A percentile compares a stretch with the other conserved stretches of the same genome.
phyloP scores from a whole-genome alignment of 2,888 invertebrate species.

The Stenolophus ochropezus region DNA sequence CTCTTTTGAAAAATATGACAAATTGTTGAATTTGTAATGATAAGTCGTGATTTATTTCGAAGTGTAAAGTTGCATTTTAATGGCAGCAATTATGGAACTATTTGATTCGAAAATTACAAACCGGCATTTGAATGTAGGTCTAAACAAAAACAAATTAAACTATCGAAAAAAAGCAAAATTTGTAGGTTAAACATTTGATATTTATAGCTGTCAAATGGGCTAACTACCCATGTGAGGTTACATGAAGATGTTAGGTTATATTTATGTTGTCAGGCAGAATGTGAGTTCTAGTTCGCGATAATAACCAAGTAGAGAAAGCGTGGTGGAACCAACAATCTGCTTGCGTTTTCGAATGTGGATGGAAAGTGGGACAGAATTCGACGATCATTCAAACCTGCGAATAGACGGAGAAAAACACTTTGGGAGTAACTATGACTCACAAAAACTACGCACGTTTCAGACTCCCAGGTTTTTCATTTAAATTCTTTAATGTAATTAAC shows the following conservation, averaged over 20 bases:
- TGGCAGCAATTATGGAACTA: neutral
- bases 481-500: neutral
- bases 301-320: conserved; percentile 53
- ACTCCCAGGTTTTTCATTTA: neutral
- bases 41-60: too few relatives aligned
- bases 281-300: conserved; percentile 29
- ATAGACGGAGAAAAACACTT: neutral
- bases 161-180: conserved; percentile 26
- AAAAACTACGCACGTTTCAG: neutral
- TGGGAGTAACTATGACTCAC: neutral
- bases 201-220: conserved; percentile 21
- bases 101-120: neutral
- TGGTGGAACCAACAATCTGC: conserved; percentile 34
- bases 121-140: neutral
- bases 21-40: neutral
- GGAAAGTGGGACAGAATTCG: conserved; percentile 53
- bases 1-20: too few relatives aligned
- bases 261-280: conserved; percentile 5
- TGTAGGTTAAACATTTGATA: conserved; percentile 30
- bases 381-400: conserved; percentile 32
- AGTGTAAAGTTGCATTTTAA: neutral
- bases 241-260: conserved; percentile 23
- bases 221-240: neutral
- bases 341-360: conserved; percentile 57
- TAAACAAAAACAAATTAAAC: conserved; percentile 20